A percentile compares a stretch with the other conserved stretches of the same genome.
phyloP scores from a whole-genome alignment of 2,888 invertebrate genomes.

The Acrobasis repandana region DNA sequence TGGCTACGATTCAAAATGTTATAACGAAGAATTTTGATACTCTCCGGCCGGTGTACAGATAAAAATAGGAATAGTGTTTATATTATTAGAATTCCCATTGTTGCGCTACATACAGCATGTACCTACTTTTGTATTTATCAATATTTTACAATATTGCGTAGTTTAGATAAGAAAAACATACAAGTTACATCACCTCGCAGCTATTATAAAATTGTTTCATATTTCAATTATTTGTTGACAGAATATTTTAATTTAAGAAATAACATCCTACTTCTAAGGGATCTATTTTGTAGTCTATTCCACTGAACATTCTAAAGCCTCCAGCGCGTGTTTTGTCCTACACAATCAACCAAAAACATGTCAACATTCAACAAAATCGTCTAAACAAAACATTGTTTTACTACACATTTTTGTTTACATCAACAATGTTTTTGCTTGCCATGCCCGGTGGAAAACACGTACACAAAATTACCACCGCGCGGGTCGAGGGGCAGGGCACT shows the following conservation, averaged over 20 bases:
- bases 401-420: too few relatives aligned
- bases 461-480: too few relatives aligned
- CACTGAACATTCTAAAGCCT: constrained; percentile 37
- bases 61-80: background rate
- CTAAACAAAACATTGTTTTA: too few relatives aligned
- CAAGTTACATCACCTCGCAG: constrained; percentile 2
- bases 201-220: background rate
- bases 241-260: constrained; percentile 25
- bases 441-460: too few relatives aligned
- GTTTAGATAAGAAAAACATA: background rate
- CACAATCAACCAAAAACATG: too few relatives aligned
- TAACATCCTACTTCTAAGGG: constrained; percentile 34
- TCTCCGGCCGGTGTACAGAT: background rate
- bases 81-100: background rate
- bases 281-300: constrained; percentile 45
- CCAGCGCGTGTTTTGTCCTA: too few relatives aligned
- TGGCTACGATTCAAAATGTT: background rate
- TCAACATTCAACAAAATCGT: too few relatives aligned
- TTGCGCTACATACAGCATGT: constrained; percentile 13
- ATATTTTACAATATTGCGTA: constrained; percentile 7
- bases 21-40: background rate
- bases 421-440: too few relatives aligned
- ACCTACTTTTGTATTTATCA: constrained; percentile 16
- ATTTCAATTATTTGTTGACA: constrained; percentile 15
- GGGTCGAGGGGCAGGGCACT: too few relatives aligned